Percentiles rank a stretch among this genome's conserved stretches.
These are phyloP conservation scores for Globia sparganii DNA, from an alignment of 2,888 invertebrate genomes.

Conservation along the genomic window DNA sequence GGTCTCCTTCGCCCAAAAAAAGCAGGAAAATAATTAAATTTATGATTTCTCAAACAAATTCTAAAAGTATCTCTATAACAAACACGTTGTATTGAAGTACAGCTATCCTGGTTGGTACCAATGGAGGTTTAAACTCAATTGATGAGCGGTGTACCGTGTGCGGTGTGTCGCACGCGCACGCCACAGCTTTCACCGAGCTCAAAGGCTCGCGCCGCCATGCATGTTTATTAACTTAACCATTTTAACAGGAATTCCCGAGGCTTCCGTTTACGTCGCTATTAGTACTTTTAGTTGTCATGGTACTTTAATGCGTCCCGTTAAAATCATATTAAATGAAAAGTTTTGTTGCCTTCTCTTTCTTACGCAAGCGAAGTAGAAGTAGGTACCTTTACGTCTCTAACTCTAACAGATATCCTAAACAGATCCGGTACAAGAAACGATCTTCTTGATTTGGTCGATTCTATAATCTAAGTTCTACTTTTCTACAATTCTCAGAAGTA, in stretches of 20 bases:
- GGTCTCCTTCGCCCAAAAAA: background rate
- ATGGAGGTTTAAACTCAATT: slow-evolving; percentile 70
- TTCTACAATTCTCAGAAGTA: slow-evolving; percentile 6
- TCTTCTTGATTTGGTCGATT: background rate
- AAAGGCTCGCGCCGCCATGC: slow-evolving; percentile 84
- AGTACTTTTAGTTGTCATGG: slow-evolving; percentile 76
- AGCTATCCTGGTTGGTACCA: slow-evolving; percentile 51
- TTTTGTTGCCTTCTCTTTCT: slow-evolving; percentile 49
- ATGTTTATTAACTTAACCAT: slow-evolving; percentile 88
- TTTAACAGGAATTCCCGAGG: slow-evolving; percentile 84
- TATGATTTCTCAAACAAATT: slow-evolving; percentile 7
- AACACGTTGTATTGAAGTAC: slow-evolving; percentile 41
- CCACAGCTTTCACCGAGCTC: slow-evolving; percentile 86
- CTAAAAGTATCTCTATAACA: slow-evolving; percentile 5
- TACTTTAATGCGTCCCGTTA: slow-evolving; percentile 70
- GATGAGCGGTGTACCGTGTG: slow-evolving; percentile 68
- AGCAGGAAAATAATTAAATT: background rate
- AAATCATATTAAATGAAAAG: slow-evolving; percentile 60
- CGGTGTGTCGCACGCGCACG: slow-evolving; percentile 73
- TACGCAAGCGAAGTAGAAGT: slow-evolving; percentile 18
- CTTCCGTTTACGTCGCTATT: slow-evolving; percentile 81
- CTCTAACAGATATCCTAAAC: slow-evolving; percentile 7
- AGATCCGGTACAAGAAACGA: slow-evolving; percentile 2
- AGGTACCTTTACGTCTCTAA: background rate
- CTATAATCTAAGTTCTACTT: slow-evolving; percentile 6